Evolutionary conservation across 2,888 invertebrate genomes (phyloP), one percentile per base, ranked within the genome.

Genomic region (Leptodirus hochenwartii): DNA sequence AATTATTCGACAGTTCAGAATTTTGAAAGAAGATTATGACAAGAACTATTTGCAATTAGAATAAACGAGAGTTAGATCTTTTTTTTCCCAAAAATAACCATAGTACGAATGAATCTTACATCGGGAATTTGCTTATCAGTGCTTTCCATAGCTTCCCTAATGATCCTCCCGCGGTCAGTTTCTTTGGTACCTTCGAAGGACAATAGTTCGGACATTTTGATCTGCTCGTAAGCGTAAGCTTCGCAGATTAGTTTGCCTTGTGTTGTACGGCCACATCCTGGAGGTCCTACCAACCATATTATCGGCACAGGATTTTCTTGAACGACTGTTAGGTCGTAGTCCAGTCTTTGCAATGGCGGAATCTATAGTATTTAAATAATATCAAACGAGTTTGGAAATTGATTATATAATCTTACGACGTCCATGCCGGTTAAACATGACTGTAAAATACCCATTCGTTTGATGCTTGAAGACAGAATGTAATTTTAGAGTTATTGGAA

Each of bases 201-300:
- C 17, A 66, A 50, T 41, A 67, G 49, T 34, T 62, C 61, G 0
- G 61, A 60, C 0, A 44, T 35, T 14, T 25, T n/a, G 5, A 36
- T 27, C 10, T 34, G 26, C 20, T 39, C 37, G 28, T 36, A 39
- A 22, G 39, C 41, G 22, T 44, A 39, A 29, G 41, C 42, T 34
- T 44, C 41, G 5, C 37, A 33, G 5, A 49, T 33, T 5, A 43
- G 36, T 13, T 39, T 32, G 4, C 44, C 45, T 29, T 47, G 47
- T 3, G 43, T 42, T 27, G 40, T 40, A 13, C 46, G 41, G 5
- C 50, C 50, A 5, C 45, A 41, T 27, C 49, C 50, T 25, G 44
- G 44, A 15, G 46, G 44, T 6, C 62, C 62, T n/a, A 60, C 42
- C 10, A 64, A 49, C 55, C 62, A 62, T 33, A 68, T 53, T 22